A percentile compares a stretch with the other conserved stretches of the same genome.
These are phyloP conservation scores for Ectemnius continuus DNA, from an alignment of 2,888 invertebrate species.

Conservation along the genomic window DNA sequence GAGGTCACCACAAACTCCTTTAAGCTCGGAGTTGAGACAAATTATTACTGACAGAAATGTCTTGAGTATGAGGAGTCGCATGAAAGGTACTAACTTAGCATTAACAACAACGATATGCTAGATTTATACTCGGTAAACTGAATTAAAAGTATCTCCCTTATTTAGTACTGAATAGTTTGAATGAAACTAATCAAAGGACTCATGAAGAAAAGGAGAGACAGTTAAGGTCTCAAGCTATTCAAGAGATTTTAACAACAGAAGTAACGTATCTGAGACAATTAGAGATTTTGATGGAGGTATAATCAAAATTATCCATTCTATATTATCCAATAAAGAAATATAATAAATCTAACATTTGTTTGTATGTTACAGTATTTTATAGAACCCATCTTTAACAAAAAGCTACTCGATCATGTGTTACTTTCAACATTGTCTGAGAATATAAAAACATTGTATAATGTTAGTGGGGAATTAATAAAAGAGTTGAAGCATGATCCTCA, in stretches of 20 bases:
- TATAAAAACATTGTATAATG: conserved; percentile 82
- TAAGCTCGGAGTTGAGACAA: conserved; percentile 82
- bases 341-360: conserved; percentile 2
- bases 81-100: conserved; percentile 77
- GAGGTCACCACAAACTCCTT: conserved; percentile 80
- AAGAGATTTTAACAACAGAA: conserved; percentile 86
- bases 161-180: conserved; percentile 81
- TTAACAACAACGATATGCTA: too few species aligned
- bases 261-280: conserved; percentile 84
- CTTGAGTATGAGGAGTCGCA: conserved; percentile 81
- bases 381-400: conserved; percentile 80
- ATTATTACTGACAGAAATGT: conserved; percentile 83
- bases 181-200: conserved; percentile 74
- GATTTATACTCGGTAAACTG: too few species aligned
- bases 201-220: conserved; percentile 72
- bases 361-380: conserved; percentile 79
- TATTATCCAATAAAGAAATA: conserved; percentile 4
- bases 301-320: conserved; percentile 4
- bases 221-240: conserved; percentile 80
- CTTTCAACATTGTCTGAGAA: conserved; percentile 82
- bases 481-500: conserved; percentile 81
- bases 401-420: conserved; percentile 79
- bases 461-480: conserved; percentile 82
- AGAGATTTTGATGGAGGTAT: conserved; percentile 82
- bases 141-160: not conserved